Evolutionary conservation across 2,888 invertebrate species (phyloP), one percentile per base, ranked within the genome.

Genomic region (Pammene aurita): DNA sequence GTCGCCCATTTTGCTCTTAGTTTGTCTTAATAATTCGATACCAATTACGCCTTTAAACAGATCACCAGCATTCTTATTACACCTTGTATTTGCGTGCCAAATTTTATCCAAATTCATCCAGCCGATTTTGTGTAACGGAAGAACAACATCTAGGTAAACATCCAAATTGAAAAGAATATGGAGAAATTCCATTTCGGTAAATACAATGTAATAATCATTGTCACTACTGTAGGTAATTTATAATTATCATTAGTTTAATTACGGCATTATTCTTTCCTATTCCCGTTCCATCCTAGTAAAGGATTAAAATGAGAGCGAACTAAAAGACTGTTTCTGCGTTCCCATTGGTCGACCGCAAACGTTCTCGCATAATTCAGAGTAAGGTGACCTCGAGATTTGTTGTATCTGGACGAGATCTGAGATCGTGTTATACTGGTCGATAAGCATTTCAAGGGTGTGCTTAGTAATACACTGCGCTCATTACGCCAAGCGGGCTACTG

Each of bases 401-500:
- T 34, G 7, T 10, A n/a, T 7, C 1, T 26, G 26, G 11, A 7
- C 18, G 9, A 34, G n/a, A 34, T n/a, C 34, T 7, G 54, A 54
- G 9, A 34, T 0, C 54, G 13, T 1, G 7, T 34, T 34, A 34
- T 35, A n/a, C 13, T 54, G 54, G 54, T 46, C 14, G 46, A 7
- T 54, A 0, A 26, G 7, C n/a, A n/a, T n/a, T 50, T 18, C 7
- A 10, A 0, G 48, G 26, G 34, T n/a, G 7, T 34, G 52, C 18
- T 52, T 52, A 64, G 62, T 50, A 26, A 26, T 26, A 26, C 26
- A 48, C 46, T 56, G 16, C 41, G 58, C 60, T 70, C 65, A 54
- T 70, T 72, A 72, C 44, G 62, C 42, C 34, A 57, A 52, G 42
- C 35, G 60, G 48, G 57, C 63, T 65, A 68, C 66, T 61, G 52